Conservation (phyloP, 2,797 vertebrate genomes). For the Malacoraja senta region DNA sequence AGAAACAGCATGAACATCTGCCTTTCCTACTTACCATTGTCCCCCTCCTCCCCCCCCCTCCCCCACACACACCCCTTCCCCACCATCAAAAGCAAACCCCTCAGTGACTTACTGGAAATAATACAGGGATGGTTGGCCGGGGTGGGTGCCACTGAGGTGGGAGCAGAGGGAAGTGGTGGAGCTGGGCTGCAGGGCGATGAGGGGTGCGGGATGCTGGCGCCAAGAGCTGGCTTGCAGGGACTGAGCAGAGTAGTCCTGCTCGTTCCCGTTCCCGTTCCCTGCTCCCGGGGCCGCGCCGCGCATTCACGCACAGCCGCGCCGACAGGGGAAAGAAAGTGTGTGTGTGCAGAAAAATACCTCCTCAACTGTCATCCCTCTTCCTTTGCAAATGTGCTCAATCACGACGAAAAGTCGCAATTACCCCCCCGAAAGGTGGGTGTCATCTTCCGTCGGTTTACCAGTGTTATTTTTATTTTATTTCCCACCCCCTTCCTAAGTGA, state of each 20-base stretch:
- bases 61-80: not conserved
- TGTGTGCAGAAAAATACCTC: too few relatives aligned
- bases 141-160: not conserved
- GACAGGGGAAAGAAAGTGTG: too few relatives aligned
- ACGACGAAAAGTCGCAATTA: not conserved
- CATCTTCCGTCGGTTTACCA: not conserved
- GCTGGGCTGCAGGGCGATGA: too few relatives aligned
- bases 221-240: not conserved
- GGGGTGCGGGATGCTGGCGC: not conserved
- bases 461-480: not conserved
- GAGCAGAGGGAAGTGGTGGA: not conserved
- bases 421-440: not conserved
- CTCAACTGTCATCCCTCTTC: not conserved
- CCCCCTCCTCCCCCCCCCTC: not conserved
- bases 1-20: not conserved
- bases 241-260: not conserved
- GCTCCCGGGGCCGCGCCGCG: not conserved
- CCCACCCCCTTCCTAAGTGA: not conserved
- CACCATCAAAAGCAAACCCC: not conserved
- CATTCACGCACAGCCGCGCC: not conserved
- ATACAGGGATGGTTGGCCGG: not conserved
- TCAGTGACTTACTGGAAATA: not conserved
- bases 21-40: too few relatives aligned
- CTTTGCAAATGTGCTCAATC: not conserved
- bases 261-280: too few relatives aligned